Base-by-base conservation (phyloP, 1,140 invertebrate genomes). In the Chironomus tepperi region DNA sequence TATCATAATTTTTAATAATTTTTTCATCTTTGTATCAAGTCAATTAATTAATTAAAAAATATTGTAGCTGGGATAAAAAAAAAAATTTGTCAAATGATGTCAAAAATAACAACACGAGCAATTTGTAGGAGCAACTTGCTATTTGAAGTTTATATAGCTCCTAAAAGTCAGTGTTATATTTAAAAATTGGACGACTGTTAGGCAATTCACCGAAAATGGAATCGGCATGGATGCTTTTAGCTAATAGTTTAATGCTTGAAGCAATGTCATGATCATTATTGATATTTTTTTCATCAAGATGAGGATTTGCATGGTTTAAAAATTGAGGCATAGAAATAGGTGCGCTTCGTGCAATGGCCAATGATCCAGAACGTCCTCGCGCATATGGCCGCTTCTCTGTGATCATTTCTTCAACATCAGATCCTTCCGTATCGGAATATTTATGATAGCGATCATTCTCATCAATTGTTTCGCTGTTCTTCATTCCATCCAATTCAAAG, bases 191-290 rank as follows among this genome's bases (percentile, higher is more conserved):
- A 12, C 65, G 47, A 57, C 24, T 34, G 24, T 57, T 70, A 3
- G 65, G 65, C 65, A 70, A 18, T 8, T 70, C 65, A 70, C 65
- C 65, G 16, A 70, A 70, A 19, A 70, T 70, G 3, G 65, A 21
- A 70, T 70, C 65, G 18, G 65, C 65, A 70, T 70, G 65, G 18
- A 70, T 70, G 65, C 65, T 70, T 21, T 70, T 70, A 18, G 65
- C 65, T n/a, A 70, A 18, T 0, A 70, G 7, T 70, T 70, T 70
- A 19, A 70, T 70, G 18, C n/a, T 18, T 3, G n/a, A 16, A 19
- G 65, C 65, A 19, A 70, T 70, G 18, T 70, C 65, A 15, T 19
- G 19, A 18, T 70, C 65, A 70, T 10, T n/a, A 10, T 70, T 70
- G 65, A 19, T 21, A 10, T n/a, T 15, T 8, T 70, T 18, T 2